Evolutionary conservation across 2,797 vertebrate genomes (phyloP).

Genomic region (Pangasius krempfi): DNA sequence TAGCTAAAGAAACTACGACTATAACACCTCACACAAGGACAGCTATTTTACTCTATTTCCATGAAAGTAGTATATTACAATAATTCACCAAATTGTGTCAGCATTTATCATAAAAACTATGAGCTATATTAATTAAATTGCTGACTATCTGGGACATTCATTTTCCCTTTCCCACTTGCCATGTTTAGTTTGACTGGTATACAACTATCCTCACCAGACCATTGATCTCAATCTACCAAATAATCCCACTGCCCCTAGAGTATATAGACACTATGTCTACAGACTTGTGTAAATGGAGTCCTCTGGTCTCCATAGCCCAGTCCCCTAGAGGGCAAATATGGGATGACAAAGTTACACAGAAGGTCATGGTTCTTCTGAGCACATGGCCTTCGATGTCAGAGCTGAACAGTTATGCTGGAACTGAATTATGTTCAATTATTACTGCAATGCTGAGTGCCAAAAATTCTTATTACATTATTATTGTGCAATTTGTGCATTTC

Average conservation of each 20-base stretch:
- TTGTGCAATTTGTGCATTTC: not conserved
- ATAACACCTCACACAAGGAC: not conserved
- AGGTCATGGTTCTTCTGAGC: conserved; percentile 35
- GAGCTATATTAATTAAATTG: not conserved
- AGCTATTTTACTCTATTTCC: not conserved
- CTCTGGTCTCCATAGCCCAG: conserved; percentile 26
- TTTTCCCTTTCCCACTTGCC: not conserved
- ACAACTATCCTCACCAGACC: not conserved
- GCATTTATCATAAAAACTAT: not conserved
- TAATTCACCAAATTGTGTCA: not conserved
- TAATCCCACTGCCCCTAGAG: conserved; percentile 9
- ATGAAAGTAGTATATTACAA: not conserved
- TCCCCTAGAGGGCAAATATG: conserved; percentile 26
- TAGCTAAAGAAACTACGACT: not conserved
- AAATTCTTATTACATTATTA: not conserved
- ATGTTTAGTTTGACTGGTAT: not conserved
- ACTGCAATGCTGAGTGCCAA: not conserved
- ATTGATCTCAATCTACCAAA: not conserved
- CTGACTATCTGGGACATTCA: not conserved
- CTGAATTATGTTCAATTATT: not conserved
- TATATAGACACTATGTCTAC: conserved; percentile 41
- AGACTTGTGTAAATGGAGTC: conserved; percentile 49
- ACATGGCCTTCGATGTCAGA: not conserved
- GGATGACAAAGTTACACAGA: conserved; percentile 23
- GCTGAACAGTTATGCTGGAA: conserved; percentile 19